Base-by-base conservation (phyloP, 2,113 vertebrate genomes). In the Pipra filicauda region DNA sequence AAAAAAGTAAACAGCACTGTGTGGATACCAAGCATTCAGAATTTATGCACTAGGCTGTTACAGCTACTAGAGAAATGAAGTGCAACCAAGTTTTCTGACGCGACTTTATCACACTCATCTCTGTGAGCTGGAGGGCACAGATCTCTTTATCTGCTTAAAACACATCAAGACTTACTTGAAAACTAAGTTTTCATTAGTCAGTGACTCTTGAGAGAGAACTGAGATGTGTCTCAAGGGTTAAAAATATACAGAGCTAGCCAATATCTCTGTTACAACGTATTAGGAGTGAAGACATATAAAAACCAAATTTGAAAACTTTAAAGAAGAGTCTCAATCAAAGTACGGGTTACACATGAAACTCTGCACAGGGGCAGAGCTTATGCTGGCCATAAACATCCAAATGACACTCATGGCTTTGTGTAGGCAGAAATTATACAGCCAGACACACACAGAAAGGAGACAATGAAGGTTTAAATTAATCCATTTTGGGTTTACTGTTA, bases 271-370 rank as follows among this genome's bases (percentile, higher is more conserved):
- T 57, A 71, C 23, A 55, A 12, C 3, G 8, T 11, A 21, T 4
- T 48, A 64, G 21, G 31, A 41, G 26, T 48, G 46, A 65, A 51
- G 37, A 37, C 6, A 22, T 6, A 20, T 3, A 37, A 74, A 46
- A 21, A 8, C 1, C 5, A 58, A 48, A 91, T 41, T 4, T 14
- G 27, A 37, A 74, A 94, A 61, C 23, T 57, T 35, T 1, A 43
- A 51, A 51, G 31, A 55, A 70, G 24, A 35, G 37, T 9, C 21
- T 72, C 0, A 0, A 4, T 27, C 2, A 2, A 76, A 72, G 22
- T 11, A 39, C 13, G 31, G 31, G 31, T 41, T 15, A 41, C 8
- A 21, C 19, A 19, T 1, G 13, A 69, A 83, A 64, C 28, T 16
- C n/a, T 33, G 33, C 52, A 57, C 20, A 57, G 1, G 39, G 12